phyloP scores from a whole-genome alignment of 2,113 vertebrate genomes.

The Myrmecobius fasciatus region DNA sequence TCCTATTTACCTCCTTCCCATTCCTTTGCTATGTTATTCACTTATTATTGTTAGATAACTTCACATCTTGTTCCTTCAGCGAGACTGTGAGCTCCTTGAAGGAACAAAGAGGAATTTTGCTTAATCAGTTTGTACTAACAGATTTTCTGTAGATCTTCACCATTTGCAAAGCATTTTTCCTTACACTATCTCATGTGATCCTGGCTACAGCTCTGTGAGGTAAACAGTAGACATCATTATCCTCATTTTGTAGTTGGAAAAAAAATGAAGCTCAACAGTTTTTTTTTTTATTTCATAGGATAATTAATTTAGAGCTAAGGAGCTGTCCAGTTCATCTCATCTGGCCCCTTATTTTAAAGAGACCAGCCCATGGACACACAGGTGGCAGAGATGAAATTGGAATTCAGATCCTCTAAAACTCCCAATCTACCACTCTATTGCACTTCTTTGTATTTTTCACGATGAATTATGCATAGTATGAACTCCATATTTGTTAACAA shows the following conservation, averaged over 20 bases:
- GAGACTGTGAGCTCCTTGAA: background rate
- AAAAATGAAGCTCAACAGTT: background rate
- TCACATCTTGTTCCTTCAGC: background rate
- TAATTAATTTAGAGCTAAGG: background rate
- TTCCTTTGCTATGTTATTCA: background rate
- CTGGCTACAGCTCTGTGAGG: background rate
- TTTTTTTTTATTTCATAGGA: background rate
- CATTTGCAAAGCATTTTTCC: background rate
- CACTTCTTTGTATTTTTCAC: background rate
- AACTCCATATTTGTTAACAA: constrained; percentile 70
- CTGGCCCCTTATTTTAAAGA: background rate
- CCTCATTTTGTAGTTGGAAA: background rate
- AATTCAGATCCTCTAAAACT: background rate
- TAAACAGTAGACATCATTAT: background rate
- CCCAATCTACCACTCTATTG: background rate
- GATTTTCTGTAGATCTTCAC: background rate
- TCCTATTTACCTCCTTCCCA: background rate
- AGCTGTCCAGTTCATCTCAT: background rate
- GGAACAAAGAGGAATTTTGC: background rate
- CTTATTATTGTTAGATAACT: background rate
- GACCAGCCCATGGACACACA: background rate
- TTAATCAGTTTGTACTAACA: background rate
- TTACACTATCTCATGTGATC: background rate
- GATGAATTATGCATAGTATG: background rate
- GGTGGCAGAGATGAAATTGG: background rate